Evolutionary conservation across 2,888 invertebrate species (phyloP).

Genomic region (Meteorus colon): DNA sequence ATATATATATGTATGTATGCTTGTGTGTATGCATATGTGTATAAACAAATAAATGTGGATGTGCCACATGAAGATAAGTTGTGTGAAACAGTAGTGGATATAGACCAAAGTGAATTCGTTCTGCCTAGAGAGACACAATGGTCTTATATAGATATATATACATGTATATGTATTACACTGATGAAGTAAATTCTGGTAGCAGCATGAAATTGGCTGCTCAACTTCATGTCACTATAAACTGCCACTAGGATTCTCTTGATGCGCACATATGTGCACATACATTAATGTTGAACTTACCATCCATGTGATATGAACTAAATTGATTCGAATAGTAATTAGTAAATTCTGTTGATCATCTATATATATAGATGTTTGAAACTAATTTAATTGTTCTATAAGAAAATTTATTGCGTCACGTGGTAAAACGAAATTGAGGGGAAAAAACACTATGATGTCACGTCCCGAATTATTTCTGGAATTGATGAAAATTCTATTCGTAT

Average conservation of each 20-base stretch:
- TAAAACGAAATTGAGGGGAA: background rate
- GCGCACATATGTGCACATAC: no score
- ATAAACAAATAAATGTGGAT: conserved; percentile 22
- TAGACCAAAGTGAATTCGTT: background rate
- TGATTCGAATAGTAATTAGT: background rate
- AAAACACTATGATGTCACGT: no score
- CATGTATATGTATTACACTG: background rate
- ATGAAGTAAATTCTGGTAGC: background rate
- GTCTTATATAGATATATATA: background rate
- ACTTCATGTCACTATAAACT: background rate
- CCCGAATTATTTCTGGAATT: no score
- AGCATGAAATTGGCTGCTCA: conserved; percentile 24
- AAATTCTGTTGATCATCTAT: background rate
- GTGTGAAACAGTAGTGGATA: conserved; percentile 29
- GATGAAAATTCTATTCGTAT: no score
- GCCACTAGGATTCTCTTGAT: background rate
- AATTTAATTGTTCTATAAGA: no score
- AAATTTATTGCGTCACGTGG: no score
- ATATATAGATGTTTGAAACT: background rate
- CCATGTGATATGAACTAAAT: background rate
- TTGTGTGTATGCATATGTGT: background rate
- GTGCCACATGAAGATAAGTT: conserved; percentile 20
- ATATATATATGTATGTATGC: background rate
- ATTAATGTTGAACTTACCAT: background rate
- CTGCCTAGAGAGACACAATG: background rate